Evolutionary conservation across 35 echinoderm and acorn worm species (phyloP), one percentile per base, ranked within the genome.

Genomic region (Strongylocentrotus purpuratus): DNA sequence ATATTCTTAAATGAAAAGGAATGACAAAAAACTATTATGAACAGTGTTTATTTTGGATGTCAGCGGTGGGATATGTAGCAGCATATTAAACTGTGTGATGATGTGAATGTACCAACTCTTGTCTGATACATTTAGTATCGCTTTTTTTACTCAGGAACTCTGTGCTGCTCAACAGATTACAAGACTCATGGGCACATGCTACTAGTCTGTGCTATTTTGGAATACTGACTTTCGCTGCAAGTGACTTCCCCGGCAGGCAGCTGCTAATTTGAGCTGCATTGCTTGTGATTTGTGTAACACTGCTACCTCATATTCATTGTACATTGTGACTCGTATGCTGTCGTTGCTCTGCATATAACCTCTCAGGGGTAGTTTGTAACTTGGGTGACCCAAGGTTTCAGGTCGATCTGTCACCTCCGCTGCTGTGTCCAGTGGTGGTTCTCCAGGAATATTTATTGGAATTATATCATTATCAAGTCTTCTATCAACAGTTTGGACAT

Each of bases 251-350:
- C 65, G 65, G 25, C 65, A 78, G 65, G 25, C 65, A 78, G 65
- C 65, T 78, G 65, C 65, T 78, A 78, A 78, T 78, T 28, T 78
- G 65, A 78, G n/a, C 20, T 18, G 20, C 65, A 7, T 78, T 78
- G 65, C 22, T 18, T 28, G 65, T 78, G 65, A 78, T 78, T 78
- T 78, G 20, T 78, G 65, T 78, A 78, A 78, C 65, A 78, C 65
- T 78, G 65, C 65, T 78, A 78, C 65, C 65, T 78, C 65, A 78
- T 78, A 78, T 25, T 78, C 65, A 22, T 78, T 78, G 65, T 78
- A n/a, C 65, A n/a, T 78, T 78, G 22, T 78, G 65, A 78, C 65
- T 28, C 22, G 52, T 78, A 15, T 52, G 61, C 25, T 70, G 22
- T 4, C 20, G 25, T 78, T 78, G 65, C 65, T 78, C 65, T 78